A percentile compares a stretch with the other conserved stretches of the same genome.
Conservation (phyloP, 2,888 invertebrate species). For the Scaptomyza tumidula region DNA sequence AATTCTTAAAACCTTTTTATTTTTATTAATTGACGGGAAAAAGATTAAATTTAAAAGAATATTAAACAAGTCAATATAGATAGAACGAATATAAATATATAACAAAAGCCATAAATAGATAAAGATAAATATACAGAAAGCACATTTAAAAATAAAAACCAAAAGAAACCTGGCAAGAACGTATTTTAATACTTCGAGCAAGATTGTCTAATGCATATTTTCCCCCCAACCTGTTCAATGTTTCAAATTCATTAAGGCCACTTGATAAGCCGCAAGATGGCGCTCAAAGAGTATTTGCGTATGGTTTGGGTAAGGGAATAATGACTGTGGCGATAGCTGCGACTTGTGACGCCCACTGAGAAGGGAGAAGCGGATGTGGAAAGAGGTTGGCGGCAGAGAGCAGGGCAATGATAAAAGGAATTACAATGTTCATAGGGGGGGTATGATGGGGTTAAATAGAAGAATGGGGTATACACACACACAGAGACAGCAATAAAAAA, state of each 20-base stretch:
- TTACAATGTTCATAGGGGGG: neutral
- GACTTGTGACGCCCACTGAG: conserved; percentile 31
- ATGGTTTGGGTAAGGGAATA: neutral
- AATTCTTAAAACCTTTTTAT: too few relatives aligned
- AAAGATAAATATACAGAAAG: too few relatives aligned
- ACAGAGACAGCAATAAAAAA: conserved; percentile 31
- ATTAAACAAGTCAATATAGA: too few relatives aligned
- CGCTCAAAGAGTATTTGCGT: conserved; percentile 35
- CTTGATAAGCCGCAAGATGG: conserved; percentile 72
- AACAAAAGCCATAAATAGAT: too few relatives aligned
- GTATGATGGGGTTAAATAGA: too few relatives aligned
- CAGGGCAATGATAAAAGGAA: conserved; percentile 37
- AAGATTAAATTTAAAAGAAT: too few relatives aligned
- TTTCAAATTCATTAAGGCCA: conserved; percentile 34
- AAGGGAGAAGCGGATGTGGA: neutral
- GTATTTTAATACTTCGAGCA: too few relatives aligned
- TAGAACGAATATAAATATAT: too few relatives aligned
- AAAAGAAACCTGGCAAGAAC: too few relatives aligned
- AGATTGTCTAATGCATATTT: neutral
- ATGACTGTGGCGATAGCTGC: conserved; percentile 25
- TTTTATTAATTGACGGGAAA: too few relatives aligned
- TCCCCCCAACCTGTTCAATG: neutral
- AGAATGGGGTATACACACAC: neutral
- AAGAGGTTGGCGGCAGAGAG: neutral
- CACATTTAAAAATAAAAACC: too few relatives aligned